Percentiles rank a stretch among this genome's conserved stretches.
phyloP scores from a whole-genome alignment of 2,797 vertebrate genomes.

The Ataeniobius toweri region DNA sequence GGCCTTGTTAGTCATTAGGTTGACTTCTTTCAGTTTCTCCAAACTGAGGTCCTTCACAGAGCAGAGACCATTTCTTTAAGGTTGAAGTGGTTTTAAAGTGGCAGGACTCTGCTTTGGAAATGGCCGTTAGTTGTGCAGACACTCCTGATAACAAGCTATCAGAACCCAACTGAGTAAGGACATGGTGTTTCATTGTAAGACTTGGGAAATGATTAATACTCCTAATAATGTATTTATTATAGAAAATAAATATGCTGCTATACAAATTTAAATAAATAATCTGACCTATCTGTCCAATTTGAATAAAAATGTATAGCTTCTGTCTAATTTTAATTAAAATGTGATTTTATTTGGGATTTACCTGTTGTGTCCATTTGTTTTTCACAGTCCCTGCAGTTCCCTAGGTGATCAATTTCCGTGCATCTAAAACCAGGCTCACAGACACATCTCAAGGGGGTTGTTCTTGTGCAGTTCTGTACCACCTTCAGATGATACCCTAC shows the following conservation, averaged over 20 bases:
- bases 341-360: conserved; percentile 34
- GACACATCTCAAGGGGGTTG: conserved; percentile 35
- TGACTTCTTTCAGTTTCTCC: background rate
- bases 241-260: no score
- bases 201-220: background rate
- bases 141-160: background rate
- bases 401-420: fast-evolving
- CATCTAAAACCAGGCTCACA: conserved; percentile 56
- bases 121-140: background rate
- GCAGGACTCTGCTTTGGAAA: no score
- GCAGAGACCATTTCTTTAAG: background rate
- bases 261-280: no score
- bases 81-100: background rate
- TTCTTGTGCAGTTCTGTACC: conserved; percentile 50
- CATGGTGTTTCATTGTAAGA: background rate
- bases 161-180: background rate
- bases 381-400: conserved; percentile 47
- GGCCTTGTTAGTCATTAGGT: background rate
- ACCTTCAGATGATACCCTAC: conserved; percentile 53
- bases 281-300: background rate
- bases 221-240: background rate
- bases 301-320: background rate
- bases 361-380: conserved; percentile 19
- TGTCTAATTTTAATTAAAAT: background rate
- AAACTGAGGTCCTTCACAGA: background rate